Percentiles rank a stretch among this genome's conserved stretches.
These are phyloP conservation scores for Todus mexicanus DNA, from an alignment of 2,797 vertebrate genomes.

Conservation along the genomic window DNA sequence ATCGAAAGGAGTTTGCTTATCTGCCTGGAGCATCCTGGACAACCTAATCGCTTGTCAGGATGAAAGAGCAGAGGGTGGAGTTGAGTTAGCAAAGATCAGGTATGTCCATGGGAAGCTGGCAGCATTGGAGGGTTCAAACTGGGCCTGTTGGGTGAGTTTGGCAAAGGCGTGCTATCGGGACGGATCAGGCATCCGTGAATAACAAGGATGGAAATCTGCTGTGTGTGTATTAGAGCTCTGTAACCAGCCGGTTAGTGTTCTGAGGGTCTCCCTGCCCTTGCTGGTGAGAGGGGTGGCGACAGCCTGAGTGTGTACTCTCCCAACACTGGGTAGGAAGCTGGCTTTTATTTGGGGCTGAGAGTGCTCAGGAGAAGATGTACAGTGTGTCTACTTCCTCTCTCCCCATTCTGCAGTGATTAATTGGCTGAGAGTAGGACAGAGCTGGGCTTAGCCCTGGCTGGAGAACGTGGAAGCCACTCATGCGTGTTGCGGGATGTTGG, in stretches of 20 bases:
- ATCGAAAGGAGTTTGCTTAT: neutral
- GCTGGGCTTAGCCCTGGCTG: neutral
- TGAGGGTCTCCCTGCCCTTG: neutral
- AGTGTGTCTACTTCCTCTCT: neutral
- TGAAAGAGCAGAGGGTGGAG: neutral
- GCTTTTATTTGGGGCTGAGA: neutral
- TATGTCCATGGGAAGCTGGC: neutral
- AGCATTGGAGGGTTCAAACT: neutral
- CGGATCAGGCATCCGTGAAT: accelerated
- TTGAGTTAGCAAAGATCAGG: neutral
- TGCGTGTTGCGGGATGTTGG: neutral
- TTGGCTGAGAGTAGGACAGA: neutral
- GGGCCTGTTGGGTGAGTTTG: conserved; percentile 12
- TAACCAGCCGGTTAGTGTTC: neutral
- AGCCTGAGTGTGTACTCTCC: neutral
- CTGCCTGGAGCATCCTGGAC: neutral
- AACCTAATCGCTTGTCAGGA: neutral
- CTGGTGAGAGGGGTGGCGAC: neutral
- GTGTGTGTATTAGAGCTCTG: neutral
- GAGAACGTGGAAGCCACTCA: neutral
- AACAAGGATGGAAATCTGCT: neutral
- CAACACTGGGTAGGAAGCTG: neutral
- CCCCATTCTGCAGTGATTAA: neutral
- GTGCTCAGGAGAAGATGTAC: neutral
- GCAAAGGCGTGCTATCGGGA: neutral